Percentiles rank a stretch among this genome's conserved stretches.
These are phyloP conservation scores for Anoplopoma fimbria DNA, from an alignment of 2,113 vertebrate genomes.

Conservation along the genomic window DNA sequence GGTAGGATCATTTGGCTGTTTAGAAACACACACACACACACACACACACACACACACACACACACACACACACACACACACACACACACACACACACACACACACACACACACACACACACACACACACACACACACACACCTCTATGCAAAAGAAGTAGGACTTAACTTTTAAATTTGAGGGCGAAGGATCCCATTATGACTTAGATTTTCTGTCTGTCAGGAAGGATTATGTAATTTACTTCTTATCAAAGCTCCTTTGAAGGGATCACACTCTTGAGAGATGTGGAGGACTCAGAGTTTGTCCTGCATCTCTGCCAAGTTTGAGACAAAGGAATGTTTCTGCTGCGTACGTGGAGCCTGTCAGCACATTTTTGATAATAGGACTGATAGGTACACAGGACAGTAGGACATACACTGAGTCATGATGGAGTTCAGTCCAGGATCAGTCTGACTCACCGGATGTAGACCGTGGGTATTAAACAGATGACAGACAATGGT, in stretches of 20 bases:
- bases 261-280: constrained; percentile 63
- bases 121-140: constrained; percentile 10
- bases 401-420: constrained; percentile 13
- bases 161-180: constrained; percentile 38
- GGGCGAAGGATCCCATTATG: constrained; percentile 47
- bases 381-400: constrained; percentile 35
- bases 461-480: not conserved
- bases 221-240: constrained; percentile 70
- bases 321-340: constrained; percentile 58
- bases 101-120: constrained; percentile 3
- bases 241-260: constrained; percentile 71
- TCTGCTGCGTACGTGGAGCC: constrained; percentile 38
- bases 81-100: constrained; percentile 12
- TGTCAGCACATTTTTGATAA: constrained; percentile 67
- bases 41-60: constrained; percentile 13
- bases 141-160: not conserved
- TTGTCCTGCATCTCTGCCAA: constrained; percentile 58
- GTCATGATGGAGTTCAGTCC: constrained; percentile 37
- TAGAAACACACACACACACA: constrained; percentile 7
- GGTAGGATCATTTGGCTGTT: constrained; percentile 64
- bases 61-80: constrained; percentile 2
- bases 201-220: constrained; percentile 57
- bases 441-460: not conserved
- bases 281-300: constrained; percentile 57
- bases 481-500: constrained; percentile 1